These are phyloP conservation scores for Pampus argenteus DNA, from an alignment of 2,797 vertebrate species.

Conservation along the genomic window DNA sequence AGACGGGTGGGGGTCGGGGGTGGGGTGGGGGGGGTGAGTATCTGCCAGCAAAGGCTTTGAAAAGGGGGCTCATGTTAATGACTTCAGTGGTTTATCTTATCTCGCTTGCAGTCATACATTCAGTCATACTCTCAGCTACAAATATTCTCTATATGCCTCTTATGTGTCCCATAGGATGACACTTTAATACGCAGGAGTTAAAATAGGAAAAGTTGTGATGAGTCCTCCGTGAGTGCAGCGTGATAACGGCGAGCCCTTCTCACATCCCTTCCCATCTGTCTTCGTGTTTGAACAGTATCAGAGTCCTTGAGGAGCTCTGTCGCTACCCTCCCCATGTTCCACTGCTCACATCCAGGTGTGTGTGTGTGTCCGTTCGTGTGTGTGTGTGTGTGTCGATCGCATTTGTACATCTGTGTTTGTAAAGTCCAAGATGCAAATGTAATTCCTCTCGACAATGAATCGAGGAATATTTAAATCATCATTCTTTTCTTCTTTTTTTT, in stretches of 20 bases:
- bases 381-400: neutral
- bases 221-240: slow-evolving; percentile 17
- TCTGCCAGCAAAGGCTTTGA: slow-evolving; percentile 43
- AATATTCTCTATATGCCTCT: neutral
- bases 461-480: slow-evolving; percentile 17
- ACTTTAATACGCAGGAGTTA: slow-evolving; percentile 24
- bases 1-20: too few relatives aligned
- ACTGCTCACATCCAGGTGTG: slow-evolving; percentile 4
- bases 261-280: slow-evolving; percentile 14
- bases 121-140: neutral
- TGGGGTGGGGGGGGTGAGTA: slow-evolving; percentile 17
- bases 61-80: slow-evolving; percentile 36
- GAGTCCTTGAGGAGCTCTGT: slow-evolving; percentile 19
- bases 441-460: slow-evolving; percentile 13
- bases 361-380: slow-evolving; percentile 7
- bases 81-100: slow-evolving; percentile 44
- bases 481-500: slow-evolving; percentile 21
- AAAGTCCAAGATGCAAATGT: neutral
- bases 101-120: slow-evolving; percentile 17
- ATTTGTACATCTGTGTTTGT: slow-evolving; percentile 9
- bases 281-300: slow-evolving; percentile 28
- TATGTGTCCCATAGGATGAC: slow-evolving; percentile 8
- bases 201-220: slow-evolving; percentile 12
- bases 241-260: slow-evolving; percentile 23
- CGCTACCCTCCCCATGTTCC: slow-evolving; percentile 9